These are phyloP conservation scores for Standfussiana lucernea DNA, from an alignment of 2,888 invertebrate species.

Conservation along the genomic window DNA sequence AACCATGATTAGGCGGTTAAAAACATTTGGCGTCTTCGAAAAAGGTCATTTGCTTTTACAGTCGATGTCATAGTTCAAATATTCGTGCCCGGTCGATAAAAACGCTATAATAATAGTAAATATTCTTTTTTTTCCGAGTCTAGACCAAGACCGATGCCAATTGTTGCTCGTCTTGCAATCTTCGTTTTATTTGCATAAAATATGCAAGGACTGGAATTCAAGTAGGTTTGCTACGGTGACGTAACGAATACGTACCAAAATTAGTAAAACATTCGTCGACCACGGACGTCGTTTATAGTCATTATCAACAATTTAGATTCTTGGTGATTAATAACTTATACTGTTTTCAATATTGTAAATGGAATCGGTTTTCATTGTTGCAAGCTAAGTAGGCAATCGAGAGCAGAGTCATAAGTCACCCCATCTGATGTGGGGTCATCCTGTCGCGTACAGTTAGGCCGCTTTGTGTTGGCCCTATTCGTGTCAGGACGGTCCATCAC, in stretches of 20 bases:
- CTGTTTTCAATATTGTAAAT: constrained; percentile 72
- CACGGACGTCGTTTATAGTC: constrained; percentile 83
- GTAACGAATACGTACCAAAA: constrained; percentile 83
- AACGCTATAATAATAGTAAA: constrained; percentile 50
- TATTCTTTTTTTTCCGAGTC: constrained; percentile 68
- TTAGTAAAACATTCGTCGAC: constrained; percentile 86
- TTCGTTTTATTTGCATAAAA: constrained; percentile 84
- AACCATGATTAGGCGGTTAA: constrained; percentile 35
- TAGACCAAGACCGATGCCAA: constrained; percentile 76
- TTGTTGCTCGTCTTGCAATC: constrained; percentile 82
- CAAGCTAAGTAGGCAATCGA: constrained; percentile 71
- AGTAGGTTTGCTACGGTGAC: constrained; percentile 82
- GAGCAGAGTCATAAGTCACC: constrained; percentile 77
- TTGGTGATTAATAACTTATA: constrained; percentile 79
- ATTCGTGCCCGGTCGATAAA: not conserved
- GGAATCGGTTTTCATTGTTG: constrained; percentile 68
- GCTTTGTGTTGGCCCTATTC: constrained; percentile 84
- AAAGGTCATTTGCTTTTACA: constrained; percentile 1
- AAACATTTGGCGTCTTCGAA: constrained; percentile 34
- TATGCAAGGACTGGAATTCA: constrained; percentile 84
- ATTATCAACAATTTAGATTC: constrained; percentile 85
- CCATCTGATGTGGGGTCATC: constrained; percentile 81
- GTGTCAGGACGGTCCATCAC: constrained; percentile 84
- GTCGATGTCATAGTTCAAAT: constrained; percentile 8
- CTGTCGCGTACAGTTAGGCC: constrained; percentile 85